Base-by-base conservation (phyloP, 2,113 vertebrate species). In the Entelurus aequoreus region DNA sequence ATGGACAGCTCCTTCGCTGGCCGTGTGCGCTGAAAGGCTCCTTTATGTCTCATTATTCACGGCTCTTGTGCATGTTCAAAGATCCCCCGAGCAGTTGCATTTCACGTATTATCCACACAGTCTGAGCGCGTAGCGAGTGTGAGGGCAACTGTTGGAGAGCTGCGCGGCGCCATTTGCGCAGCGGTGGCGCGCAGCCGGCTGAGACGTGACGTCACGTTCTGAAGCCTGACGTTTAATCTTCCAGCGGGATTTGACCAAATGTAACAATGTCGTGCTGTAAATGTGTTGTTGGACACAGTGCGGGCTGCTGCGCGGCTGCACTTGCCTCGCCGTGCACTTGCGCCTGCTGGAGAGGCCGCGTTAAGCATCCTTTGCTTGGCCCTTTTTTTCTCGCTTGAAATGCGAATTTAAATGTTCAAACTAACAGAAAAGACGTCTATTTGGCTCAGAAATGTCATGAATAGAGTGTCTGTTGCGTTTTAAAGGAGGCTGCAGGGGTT, bases 281-380 rank as follows among this genome's bases (percentile, higher is more conserved):
- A 4, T 46, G 42, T 46, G 6, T 46, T n/a, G 19, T 14, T 28
- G 42, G 12, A 63, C 47, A 1, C 28, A 37, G n/a, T 35, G 60
- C 48, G 60, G 6, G 35, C 28, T 37, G 49, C 55, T 16, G 21
- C 58, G 72, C 16, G 48, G 21, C 44, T 61, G n/a, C 19, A 5
- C 63, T 62, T 66, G 61, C 48, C 56, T 62, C 65, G 86, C 78
- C 81, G 69, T 57, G 51, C 75, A 78, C 69, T 61, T 81, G 79
- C 57, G 66, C 71, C 67, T 66, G 77, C 83, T 88, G 72, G 75
- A 84, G 77, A 85, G 35, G 64, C 28, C 48, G 54, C 49, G 11
- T 42, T 76, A 72, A 72, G 63, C 74, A 75, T 54, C 48, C 36
- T 58, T 58, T 35, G 38, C 11, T 38, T 14, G 35, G 55, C 71